Percentiles rank a stretch among this genome's conserved stretches.
phyloP scores from a whole-genome alignment of 2,888 invertebrate species.

The Drosophila robusta region DNA sequence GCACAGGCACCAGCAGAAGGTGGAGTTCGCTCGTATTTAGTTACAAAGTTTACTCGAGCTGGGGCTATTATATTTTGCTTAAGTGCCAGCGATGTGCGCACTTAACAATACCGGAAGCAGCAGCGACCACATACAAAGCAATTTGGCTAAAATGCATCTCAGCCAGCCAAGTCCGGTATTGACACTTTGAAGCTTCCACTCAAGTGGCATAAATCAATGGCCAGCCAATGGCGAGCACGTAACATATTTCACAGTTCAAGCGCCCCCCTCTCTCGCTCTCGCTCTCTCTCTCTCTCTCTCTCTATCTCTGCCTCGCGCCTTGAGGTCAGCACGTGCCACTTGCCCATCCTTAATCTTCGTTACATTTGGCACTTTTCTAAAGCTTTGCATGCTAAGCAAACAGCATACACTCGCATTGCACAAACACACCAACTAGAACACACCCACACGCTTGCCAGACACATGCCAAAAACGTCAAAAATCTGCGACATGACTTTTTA shows the following conservation, averaged over 20 bases:
- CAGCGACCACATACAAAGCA: constrained; percentile 58
- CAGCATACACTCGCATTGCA: constrained; percentile 23
- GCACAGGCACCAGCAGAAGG: constrained; percentile 9
- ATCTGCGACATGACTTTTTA: constrained; percentile 31
- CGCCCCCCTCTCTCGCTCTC: no score
- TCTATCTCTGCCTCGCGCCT: constrained; percentile 1
- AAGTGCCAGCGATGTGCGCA: constrained; percentile 74
- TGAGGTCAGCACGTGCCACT: constrained; percentile 76
- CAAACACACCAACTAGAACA: constrained; percentile 6
- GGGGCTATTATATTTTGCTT: constrained; percentile 74
- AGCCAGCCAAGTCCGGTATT: constrained; percentile 59
- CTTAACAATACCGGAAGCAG: constrained; percentile 77
- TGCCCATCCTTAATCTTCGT: constrained; percentile 79
- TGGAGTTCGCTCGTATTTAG: constrained; percentile 67
- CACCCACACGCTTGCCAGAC: constrained; percentile 11
- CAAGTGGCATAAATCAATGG: constrained; percentile 78
- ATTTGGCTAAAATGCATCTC: constrained; percentile 78
- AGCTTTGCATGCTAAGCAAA: constrained; percentile 78
- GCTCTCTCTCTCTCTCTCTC: neutral
- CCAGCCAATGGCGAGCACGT: constrained; percentile 74
- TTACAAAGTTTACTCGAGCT: constrained; percentile 79
- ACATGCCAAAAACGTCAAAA: constrained; percentile 55
- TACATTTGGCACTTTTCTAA: constrained; percentile 79
- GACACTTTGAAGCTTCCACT: constrained; percentile 76
- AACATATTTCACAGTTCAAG: constrained; percentile 71